Evolutionary conservation across 1,140 invertebrate species (phyloP), one percentile per base, ranked within the genome.

Genomic region (Melitaea cinxia): DNA sequence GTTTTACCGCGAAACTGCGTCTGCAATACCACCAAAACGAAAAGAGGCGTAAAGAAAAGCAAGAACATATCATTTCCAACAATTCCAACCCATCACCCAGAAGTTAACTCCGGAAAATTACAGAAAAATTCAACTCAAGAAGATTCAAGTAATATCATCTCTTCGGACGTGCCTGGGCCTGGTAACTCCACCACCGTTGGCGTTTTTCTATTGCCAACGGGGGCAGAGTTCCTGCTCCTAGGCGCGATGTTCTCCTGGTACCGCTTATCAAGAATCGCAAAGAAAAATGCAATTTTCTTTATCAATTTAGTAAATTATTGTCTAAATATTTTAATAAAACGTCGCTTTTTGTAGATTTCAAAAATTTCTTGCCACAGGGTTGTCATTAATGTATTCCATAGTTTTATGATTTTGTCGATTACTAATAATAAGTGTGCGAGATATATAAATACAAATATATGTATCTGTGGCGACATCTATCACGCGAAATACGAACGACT

Each of bases 171-270:
- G 76, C 65, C 82, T 84, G 76, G 84, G 85, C 75, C 72, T 89
- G 87, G 87, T 89, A 88, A 89, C 87, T 89, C 87, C 87, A 89
- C 87, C 87, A 89, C 87, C 87, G 87, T 89, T 91, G 88, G 89
- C 88, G 76, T 80, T 80, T n/a, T n/a, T 23, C 1, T 67, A 79
- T 65, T 72, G 90, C 89, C 90, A 91, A 89, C 89, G 90, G 88
- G 72, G 87, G 87, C 77, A 77, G 89, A 91, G 90, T 91, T 91
- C 89, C 90, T 81, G 70, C 72, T 81, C 90, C 83, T 90, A 82
- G 90, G 75, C 76, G 88, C 89, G 83, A 73, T 56, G 24, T 39
- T 26, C 63, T 53, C 19, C 62, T 21, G 26, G 12, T 28, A 45
- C 54, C 12, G 12, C 1, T 21, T 17, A 12, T 26, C 10, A 26